These are phyloP conservation scores for Coccyzus lansbergi DNA, from an alignment of 2,797 vertebrate species.

Conservation along the genomic window DNA sequence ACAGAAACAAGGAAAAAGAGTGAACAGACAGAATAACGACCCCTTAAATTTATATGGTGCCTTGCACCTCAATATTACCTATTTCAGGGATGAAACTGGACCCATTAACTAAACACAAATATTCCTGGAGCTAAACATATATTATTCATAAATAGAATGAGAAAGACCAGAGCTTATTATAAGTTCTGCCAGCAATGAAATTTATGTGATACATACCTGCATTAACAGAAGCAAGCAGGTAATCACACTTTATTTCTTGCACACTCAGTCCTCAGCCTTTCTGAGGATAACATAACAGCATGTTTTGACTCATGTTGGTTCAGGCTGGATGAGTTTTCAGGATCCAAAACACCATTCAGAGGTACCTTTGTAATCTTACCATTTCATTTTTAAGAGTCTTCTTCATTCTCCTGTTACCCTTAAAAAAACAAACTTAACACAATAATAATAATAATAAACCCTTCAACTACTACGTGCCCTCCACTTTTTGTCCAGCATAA, in stretches of 20 bases:
- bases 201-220: not conserved
- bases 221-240: not conserved
- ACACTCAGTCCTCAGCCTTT: not conserved
- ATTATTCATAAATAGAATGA: not conserved
- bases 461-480: not conserved
- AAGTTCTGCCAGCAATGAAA: not conserved
- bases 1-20: not conserved
- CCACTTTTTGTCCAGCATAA: not conserved
- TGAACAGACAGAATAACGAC: not conserved
- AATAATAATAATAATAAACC: not conserved
- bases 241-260: not conserved
- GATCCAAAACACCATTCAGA: not conserved
- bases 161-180: constrained; percentile 16
- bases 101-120: not conserved
- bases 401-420: not conserved
- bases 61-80: not conserved
- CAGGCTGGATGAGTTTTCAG: not conserved
- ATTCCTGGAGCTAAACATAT: not conserved
- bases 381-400: not conserved
- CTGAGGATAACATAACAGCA: not conserved
- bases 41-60: not conserved
- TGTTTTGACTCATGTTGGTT: not conserved
- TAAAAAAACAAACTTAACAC: not conserved
- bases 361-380: not conserved
- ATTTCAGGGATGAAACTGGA: not conserved